A percentile compares a stretch with the other conserved stretches of the same genome.
Conservation (phyloP, 2,113 vertebrate genomes). For the Myxocyprinus asiaticus region DNA sequence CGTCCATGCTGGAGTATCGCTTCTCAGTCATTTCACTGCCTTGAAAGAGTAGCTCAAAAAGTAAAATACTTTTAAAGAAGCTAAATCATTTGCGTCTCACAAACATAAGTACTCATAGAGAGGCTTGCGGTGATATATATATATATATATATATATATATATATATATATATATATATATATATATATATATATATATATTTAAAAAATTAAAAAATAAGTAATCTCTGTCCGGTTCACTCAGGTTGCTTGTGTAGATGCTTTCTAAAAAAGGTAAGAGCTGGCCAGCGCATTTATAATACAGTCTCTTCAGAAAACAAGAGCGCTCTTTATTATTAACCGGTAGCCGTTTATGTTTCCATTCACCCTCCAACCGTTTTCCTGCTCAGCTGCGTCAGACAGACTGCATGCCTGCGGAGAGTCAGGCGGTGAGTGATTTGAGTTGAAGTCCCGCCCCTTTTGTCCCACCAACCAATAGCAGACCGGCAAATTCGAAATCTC, state of each 20-base stretch:
- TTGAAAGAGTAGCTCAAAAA: background rate
- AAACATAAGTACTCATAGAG: too few species aligned
- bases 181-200: too few species aligned
- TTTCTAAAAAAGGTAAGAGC: background rate
- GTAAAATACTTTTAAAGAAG: background rate
- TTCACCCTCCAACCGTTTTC: background rate
- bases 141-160: too few species aligned
- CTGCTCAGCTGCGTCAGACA: background rate
- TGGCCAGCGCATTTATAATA: too few species aligned
- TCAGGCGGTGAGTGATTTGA: conserved; percentile 20
- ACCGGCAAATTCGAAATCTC: conserved; percentile 13
- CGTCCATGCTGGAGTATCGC: conserved; percentile 46
- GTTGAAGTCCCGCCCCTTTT: background rate
- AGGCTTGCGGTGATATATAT: too few species aligned
- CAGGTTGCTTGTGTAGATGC: background rate
- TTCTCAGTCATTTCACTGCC: conserved; percentile 30
- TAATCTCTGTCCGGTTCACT: background rate
- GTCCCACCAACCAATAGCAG: background rate
- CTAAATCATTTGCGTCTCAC: too few species aligned
- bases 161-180: too few species aligned
- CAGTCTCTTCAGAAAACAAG: background rate
- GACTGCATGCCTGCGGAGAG: conserved; percentile 12
- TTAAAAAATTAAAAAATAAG: background rate
- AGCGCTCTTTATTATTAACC: background rate
- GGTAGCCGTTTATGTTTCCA: background rate